These are phyloP conservation scores for Gila robusta DNA, from an alignment of 2,797 vertebrate genomes.

Conservation along the genomic window DNA sequence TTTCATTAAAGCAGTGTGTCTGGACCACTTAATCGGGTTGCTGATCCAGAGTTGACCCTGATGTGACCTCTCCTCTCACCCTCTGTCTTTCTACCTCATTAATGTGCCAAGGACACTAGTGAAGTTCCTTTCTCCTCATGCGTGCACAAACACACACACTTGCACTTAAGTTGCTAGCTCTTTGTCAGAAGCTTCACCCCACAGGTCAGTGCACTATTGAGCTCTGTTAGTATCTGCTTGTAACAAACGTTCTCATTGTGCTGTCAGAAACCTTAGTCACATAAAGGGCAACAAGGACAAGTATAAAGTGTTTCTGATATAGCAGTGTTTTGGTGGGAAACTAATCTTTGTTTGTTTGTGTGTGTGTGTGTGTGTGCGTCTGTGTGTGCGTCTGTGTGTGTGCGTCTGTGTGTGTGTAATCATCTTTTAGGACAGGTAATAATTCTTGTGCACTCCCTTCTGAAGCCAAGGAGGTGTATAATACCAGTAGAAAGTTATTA, in stretches of 20 bases:
- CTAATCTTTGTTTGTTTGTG: not conserved
- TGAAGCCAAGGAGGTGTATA: not conserved
- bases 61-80: constrained; percentile 53
- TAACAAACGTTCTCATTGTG: constrained; percentile 39
- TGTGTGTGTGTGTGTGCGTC: too few relatives aligned
- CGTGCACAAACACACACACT: constrained; percentile 11
- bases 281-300: constrained; percentile 15
- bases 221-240: constrained; percentile 34
- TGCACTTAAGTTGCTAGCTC: constrained; percentile 10
- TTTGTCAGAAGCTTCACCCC: constrained; percentile 40
- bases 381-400: too few relatives aligned
- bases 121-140: constrained; percentile 36
- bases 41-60: constrained; percentile 49
- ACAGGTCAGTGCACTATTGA: constrained; percentile 53
- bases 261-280: constrained; percentile 29
- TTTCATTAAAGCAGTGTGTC: constrained; percentile 57
- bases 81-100: constrained; percentile 56
- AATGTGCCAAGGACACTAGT: constrained; percentile 62
- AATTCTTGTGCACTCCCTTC: not conserved
- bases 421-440: not conserved
- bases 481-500: not conserved
- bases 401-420: not conserved
- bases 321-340: not conserved
- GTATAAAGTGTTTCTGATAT: constrained; percentile 2
- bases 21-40: constrained; percentile 45